Evolutionary conservation across 2,888 invertebrate species (phyloP), one percentile per base, ranked within the genome.

Genomic region (Darwinula stevensoni): DNA sequence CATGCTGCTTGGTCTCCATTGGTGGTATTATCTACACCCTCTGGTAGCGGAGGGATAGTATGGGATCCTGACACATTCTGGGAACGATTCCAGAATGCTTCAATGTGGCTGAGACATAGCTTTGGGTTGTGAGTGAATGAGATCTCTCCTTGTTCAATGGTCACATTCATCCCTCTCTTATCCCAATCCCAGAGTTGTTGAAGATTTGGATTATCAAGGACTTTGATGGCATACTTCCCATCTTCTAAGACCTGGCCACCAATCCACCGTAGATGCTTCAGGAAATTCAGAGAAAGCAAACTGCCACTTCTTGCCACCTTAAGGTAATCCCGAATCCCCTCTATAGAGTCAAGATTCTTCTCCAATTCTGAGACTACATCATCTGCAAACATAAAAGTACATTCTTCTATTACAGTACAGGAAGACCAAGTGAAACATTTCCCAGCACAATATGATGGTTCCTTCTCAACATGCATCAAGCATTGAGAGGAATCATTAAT

Each of bases 101-200:
- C 56, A 38, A 91, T 80, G 44, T 68, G 68, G 35, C 65, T 57
- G 34, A 67, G 57, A 49, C 88, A 91, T 17, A 91, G 58, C 49
- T 78, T 80, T 3, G 78, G 75, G 53, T 91, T 91, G 48, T 73
- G 70, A 47, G 88, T 84, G 50, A 91, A 82, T 51, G 70, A 74
- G 17, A 86, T 57, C 26, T 61, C 60, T 15, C 80, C 80, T 1
- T 57, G 56, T 1, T 57, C 56, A 2, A 54, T 70, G 38, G 56
- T 49, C 2, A 78, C 57, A 1, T 56, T 49, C 17, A 44, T 31
- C 13, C 42, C 36, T 22, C 55, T 55, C 2, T 53, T 55, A n/a
- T 54, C 51, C 62, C 67, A 68, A 14, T 47, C 40, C 43, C 45
- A 46, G n/a, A 58, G 42, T 30, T 55, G 50, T 40, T 53, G 48